A percentile compares a stretch with the other conserved stretches of the same genome.
phyloP scores from a whole-genome alignment of 2,888 invertebrate genomes.

The Diabrotica balteata region DNA sequence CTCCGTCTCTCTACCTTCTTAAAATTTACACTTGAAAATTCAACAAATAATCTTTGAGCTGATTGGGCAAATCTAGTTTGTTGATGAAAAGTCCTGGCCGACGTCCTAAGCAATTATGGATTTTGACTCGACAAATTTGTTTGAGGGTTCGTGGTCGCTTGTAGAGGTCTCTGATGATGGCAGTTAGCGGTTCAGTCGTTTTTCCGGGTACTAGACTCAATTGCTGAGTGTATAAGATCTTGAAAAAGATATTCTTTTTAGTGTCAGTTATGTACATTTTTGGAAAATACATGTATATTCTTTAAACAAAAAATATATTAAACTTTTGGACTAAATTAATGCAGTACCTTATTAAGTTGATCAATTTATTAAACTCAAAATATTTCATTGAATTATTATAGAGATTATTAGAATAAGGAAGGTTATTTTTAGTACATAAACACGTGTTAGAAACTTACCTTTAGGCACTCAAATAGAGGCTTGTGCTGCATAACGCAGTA shows the following conservation, averaged over 20 bases:
- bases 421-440: background rate
- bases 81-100: conserved; percentile 71
- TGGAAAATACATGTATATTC: too few species aligned
- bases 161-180: conserved; percentile 69
- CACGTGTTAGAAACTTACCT: conserved; percentile 43
- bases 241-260: background rate
- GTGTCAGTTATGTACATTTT: too few species aligned
- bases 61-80: conserved; percentile 72
- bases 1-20: background rate
- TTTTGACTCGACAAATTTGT: conserved; percentile 73
- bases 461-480: conserved; percentile 72
- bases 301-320: too few species aligned
- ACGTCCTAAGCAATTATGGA: conserved; percentile 71
- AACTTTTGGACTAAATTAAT: too few species aligned
- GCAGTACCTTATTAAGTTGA: too few species aligned
- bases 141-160: conserved; percentile 74
- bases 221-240: conserved; percentile 69
- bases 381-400: too few species aligned
- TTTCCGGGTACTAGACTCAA: conserved; percentile 70
- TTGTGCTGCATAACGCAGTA: conserved; percentile 73
- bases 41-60: conserved; percentile 73
- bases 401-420: too few species aligned
- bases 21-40: conserved; percentile 66
- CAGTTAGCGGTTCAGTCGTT: conserved; percentile 69
- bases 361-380: too few species aligned